Evolutionary conservation across 2,113 vertebrate species (phyloP).

Genomic region (Nerophis ophidion): DNA sequence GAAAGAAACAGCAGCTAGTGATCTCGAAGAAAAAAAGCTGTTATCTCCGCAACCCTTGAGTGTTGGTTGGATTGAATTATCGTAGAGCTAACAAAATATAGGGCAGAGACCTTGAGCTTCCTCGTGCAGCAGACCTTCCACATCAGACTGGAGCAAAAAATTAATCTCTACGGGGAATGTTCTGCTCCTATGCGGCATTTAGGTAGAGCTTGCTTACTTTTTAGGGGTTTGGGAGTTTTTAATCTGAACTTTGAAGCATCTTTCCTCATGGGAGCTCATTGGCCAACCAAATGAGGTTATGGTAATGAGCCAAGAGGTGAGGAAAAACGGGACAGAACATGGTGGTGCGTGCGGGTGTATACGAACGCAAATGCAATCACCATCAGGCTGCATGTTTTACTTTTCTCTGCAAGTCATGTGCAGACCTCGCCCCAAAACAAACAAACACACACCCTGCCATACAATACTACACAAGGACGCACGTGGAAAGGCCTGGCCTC

Average conservation of each 20-base stretch:
- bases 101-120: constrained; percentile 44
- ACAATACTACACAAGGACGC: constrained; percentile 7
- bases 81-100: constrained; percentile 62
- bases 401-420: constrained; percentile 23
- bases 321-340: not conserved
- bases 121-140: constrained; percentile 20
- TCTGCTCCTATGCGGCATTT: constrained; percentile 27
- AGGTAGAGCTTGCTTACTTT: constrained; percentile 31
- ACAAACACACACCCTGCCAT: constrained; percentile 12
- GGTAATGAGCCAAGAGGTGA: constrained; percentile 4
- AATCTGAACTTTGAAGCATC: constrained; percentile 42
- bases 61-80: constrained; percentile 63
- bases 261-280: constrained; percentile 15
- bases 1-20: constrained; percentile 12
- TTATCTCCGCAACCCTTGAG: constrained; percentile 29
- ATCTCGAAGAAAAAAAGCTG: constrained; percentile 32
- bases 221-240: constrained; percentile 18
- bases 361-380: constrained; percentile 13
- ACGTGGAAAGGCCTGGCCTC: constrained; percentile 42
- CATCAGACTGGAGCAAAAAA: constrained; percentile 4
- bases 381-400: constrained; percentile 26
- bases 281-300: constrained; percentile 21
- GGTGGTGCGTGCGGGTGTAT: not conserved
- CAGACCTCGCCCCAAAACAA: constrained; percentile 19
- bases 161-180: constrained; percentile 20